Conservation (phyloP, 1,140 invertebrate species). For the Coboldia fuscipes region DNA sequence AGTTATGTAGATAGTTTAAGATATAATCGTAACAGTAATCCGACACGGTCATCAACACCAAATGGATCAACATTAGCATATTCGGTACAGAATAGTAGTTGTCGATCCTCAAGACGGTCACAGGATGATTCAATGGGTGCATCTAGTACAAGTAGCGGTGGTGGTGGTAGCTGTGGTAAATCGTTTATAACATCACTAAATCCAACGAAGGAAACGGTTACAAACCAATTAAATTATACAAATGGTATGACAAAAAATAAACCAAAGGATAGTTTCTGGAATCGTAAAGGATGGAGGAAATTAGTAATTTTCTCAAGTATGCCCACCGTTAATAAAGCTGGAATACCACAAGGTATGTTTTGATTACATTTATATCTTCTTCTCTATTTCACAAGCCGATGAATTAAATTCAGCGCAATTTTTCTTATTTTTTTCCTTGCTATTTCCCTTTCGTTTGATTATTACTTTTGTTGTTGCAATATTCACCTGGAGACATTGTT, state of each 20-base stretch:
- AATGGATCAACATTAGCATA: constrained; percentile 1
- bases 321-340: constrained; percentile 37
- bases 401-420: no score
- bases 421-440: no score
- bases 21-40: constrained; percentile 9
- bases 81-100: not conserved
- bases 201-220: not conserved
- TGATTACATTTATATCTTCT: no score
- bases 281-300: constrained; percentile 55
- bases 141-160: not conserved
- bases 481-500: no score
- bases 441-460: no score
- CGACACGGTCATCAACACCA: constrained; percentile 1
- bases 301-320: constrained; percentile 42
- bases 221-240: not conserved
- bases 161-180: not conserved
- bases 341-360: no score
- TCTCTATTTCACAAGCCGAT: no score
- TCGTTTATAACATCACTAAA: not conserved
- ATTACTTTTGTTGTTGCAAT: no score
- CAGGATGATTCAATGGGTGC: not conserved
- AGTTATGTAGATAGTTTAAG: constrained; percentile 45
- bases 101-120: constrained; percentile 3
- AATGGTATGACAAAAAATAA: constrained; percentile 1
- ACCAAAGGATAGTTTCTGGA: constrained; percentile 35